Base-by-base conservation (phyloP, 2,888 invertebrate species). In the Oligia latruncula region DNA sequence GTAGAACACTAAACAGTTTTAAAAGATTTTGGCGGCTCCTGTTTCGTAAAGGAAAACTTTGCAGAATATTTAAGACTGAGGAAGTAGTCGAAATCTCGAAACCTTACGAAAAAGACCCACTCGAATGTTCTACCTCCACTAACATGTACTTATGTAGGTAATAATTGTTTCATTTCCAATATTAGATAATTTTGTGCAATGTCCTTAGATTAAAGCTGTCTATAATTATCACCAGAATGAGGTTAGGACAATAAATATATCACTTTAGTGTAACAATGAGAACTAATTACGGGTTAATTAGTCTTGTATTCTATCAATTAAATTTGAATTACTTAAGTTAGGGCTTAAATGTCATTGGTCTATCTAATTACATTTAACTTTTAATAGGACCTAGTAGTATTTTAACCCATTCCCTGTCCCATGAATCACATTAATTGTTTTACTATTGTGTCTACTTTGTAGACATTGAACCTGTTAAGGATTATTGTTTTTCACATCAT, bases 81-180 rank as follows among this genome's bases (percentile, higher is more conserved):
- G 58, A 83, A 15, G 35, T 64, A 4, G 6, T 55, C n/a, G 58
- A 85, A 23, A 71, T 71, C 29, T 46, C 88, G 35, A 80, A 80
- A 70, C 67, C 76, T 75, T 74, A 84, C 71, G 80, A 88, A 72
- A 90, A 92, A 72, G 90, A 91, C 49, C 77, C 90, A 49, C 55
- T 89, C 79, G 86, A 91, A 72, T 83, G 89, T 67, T 90, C 91
- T 82, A 84, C 90, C 74, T 93, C 91, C 79, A 92, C 92, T 46
- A 83, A 84, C 67, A 86, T 80, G 84, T 95, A 95, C 91, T 88
- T 95, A 93, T 93, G 96, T 96, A 95, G 92, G 96, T 96, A 95
- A 94, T 93, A 91, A 86, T 87, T 87, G 86, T 87, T 89, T 84
- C 81, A 76, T 81, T 79, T 82, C 64, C 75, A 84, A 76, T 78